Evolutionary conservation across 2,888 invertebrate genomes (phyloP).

Genomic region (Bellardia pandia): DNA sequence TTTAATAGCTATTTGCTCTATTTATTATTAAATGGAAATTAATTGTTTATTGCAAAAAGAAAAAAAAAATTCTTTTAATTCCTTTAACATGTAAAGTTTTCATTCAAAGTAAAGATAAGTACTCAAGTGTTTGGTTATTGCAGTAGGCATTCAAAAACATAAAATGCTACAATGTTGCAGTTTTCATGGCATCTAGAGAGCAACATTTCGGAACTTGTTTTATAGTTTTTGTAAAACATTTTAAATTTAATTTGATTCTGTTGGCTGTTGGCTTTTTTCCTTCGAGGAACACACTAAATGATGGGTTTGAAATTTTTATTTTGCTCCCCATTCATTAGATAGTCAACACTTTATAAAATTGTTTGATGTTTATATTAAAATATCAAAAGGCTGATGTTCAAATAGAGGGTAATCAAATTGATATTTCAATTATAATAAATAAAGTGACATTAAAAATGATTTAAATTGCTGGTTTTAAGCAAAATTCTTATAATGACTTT

Average conservation of each 20-base stretch:
- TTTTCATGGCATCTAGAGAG: constrained; percentile 15
- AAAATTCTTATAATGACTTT: constrained; percentile 6
- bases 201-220: constrained; percentile 36
- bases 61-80: not conserved
- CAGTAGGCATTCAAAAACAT: too few species aligned
- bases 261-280: constrained; percentile 3
- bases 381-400: constrained; percentile 11
- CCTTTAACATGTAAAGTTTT: not conserved
- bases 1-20: not conserved
- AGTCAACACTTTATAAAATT: constrained; percentile 61
- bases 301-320: constrained; percentile 34
- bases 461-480: constrained; percentile 18
- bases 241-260: constrained; percentile 3
- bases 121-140: too few species aligned
- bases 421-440: constrained; percentile 37
- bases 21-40: constrained; percentile 35
- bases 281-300: constrained; percentile 33
- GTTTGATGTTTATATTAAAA: constrained; percentile 37
- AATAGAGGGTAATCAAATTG: constrained; percentile 12
- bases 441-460: constrained; percentile 32
- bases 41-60: constrained; percentile 26
- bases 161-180: constrained; percentile 32
- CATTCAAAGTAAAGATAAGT: not conserved
- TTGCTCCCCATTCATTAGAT: constrained; percentile 52
- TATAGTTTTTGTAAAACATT: not conserved